phyloP scores from a whole-genome alignment of 2,797 vertebrate genomes.

The Pampus argenteus region DNA sequence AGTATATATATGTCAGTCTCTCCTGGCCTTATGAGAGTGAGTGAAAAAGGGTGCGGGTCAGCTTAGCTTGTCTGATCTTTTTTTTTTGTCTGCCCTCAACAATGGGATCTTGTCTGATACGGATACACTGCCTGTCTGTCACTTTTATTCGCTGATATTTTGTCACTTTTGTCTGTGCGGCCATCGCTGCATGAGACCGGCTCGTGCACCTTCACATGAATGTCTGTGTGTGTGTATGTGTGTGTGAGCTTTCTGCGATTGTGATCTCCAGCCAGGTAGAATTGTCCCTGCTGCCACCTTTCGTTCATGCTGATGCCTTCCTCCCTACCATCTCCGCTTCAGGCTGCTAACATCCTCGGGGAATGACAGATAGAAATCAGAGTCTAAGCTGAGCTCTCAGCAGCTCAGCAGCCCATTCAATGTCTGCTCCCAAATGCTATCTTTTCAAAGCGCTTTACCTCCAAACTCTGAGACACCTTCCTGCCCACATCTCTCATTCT shows the following conservation, averaged over 20 bases:
- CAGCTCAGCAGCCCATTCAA: constrained; percentile 46
- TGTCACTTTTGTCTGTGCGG: constrained; percentile 63
- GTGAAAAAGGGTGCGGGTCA: constrained; percentile 69
- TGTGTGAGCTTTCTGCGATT: constrained; percentile 67
- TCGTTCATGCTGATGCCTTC: constrained; percentile 68
- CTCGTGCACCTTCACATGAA: constrained; percentile 41
- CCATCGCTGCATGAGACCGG: constrained; percentile 10
- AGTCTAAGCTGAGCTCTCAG: constrained; percentile 54
- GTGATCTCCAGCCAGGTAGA: constrained; percentile 78
- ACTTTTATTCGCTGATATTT: constrained; percentile 72
- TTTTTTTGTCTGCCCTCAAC: constrained; percentile 67
- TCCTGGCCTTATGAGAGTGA: constrained; percentile 42
- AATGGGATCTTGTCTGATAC: constrained; percentile 73
- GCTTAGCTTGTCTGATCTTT: constrained; percentile 46
- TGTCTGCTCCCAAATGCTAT: constrained; percentile 52
- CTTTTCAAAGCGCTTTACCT: constrained; percentile 69
- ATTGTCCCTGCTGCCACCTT: constrained; percentile 65
- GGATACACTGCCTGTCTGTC: constrained; percentile 76
- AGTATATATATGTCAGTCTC: constrained; percentile 69
- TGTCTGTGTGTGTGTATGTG: constrained; percentile 36
- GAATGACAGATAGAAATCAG: constrained; percentile 76
- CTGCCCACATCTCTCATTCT: constrained; percentile 18
- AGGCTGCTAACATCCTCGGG: constrained; percentile 65
- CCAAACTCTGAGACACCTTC: constrained; percentile 42
- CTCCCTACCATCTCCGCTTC: constrained; percentile 65